phyloP scores from a whole-genome alignment of 2,113 vertebrate genomes.

The Scytalopus superciliaris region DNA sequence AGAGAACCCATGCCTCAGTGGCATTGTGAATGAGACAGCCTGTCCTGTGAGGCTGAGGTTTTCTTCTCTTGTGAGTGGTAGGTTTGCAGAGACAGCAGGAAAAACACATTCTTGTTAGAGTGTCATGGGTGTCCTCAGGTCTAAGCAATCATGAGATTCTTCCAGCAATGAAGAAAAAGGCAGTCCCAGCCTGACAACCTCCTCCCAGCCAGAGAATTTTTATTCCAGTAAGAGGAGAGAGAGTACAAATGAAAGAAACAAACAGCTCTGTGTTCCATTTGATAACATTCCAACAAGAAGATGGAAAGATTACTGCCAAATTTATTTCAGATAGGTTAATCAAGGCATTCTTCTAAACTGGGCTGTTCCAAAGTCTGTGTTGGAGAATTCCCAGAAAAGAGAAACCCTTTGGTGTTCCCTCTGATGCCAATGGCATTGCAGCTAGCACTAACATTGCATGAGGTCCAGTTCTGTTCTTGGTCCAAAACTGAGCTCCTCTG shows the following conservation, averaged over 20 bases:
- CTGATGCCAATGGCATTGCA: background rate
- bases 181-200: background rate
- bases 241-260: background rate
- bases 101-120: background rate
- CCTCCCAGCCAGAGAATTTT: background rate
- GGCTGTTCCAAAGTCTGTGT: background rate
- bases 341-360: background rate
- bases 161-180: background rate
- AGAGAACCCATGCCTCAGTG: background rate
- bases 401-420: background rate
- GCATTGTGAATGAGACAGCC: background rate
- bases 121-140: fast-evolving
- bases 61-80: background rate
- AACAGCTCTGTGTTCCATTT: background rate
- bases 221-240: background rate
- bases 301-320: background rate
- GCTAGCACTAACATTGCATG: too few relatives aligned
- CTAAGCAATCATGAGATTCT: background rate
- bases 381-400: background rate
- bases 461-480: background rate
- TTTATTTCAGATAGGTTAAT: background rate
- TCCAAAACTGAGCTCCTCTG: background rate
- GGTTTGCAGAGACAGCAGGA: background rate
- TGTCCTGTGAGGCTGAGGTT: background rate
- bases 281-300: background rate